These are phyloP conservation scores for Heliocidaris tuberculata DNA, from an alignment of 35 echinoderm and acorn worm species.

Conservation along the genomic window DNA sequence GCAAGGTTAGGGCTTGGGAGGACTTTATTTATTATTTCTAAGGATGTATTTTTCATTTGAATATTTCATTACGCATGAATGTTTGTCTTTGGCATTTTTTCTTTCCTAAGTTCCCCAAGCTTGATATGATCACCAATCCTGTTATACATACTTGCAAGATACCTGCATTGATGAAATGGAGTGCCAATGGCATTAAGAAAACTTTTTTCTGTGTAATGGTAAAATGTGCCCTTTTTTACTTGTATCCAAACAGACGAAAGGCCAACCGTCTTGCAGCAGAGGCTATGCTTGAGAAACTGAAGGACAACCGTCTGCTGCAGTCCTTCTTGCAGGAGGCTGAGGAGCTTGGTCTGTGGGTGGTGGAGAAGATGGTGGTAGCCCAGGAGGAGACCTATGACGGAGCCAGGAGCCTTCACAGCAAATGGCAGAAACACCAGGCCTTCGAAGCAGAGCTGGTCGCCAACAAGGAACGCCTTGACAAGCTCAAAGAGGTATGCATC, in stretches of 20 bases:
- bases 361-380: slow-evolving; percentile 88
- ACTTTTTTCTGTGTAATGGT: neutral
- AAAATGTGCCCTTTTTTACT: neutral
- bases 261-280: slow-evolving; percentile 89
- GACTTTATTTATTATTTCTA: too few relatives aligned
- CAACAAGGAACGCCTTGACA: slow-evolving; percentile 93
- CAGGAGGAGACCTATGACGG: slow-evolving; percentile 91
- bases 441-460: slow-evolving; percentile 79
- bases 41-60: too few relatives aligned
- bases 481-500: slow-evolving; percentile 84
- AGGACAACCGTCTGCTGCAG: slow-evolving; percentile 90
- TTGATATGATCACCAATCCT: neutral
- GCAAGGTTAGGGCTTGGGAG: too few relatives aligned
- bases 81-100: too few relatives aligned
- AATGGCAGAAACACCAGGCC: slow-evolving; percentile 94
- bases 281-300: slow-evolving; percentile 74
- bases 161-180: neutral
- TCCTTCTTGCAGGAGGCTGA: slow-evolving; percentile 93
- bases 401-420: slow-evolving; percentile 85
- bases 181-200: neutral
- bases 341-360: slow-evolving; percentile 84
- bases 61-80: too few relatives aligned
- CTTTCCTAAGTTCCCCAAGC: too few relatives aligned
- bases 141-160: neutral
- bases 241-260: slow-evolving; percentile 73